phyloP scores from a whole-genome alignment of 2,113 vertebrate species.

The Mirza zaza region DNA sequence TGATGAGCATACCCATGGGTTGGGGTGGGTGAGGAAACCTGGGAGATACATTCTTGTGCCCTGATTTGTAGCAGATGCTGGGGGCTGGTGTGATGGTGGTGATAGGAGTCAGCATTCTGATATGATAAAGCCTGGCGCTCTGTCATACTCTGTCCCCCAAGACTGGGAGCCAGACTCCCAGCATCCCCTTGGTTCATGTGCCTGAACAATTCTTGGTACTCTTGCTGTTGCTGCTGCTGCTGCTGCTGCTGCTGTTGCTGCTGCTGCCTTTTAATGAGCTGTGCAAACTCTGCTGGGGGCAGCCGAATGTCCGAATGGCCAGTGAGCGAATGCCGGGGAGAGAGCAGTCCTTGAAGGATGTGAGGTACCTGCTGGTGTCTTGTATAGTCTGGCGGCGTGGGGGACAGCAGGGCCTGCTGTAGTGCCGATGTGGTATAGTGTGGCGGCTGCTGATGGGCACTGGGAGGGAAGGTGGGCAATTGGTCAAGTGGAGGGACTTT shows the following conservation, averaged over 20 bases:
- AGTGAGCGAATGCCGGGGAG: constrained; percentile 95
- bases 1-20: constrained; percentile 80
- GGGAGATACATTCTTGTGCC: constrained; percentile 87
- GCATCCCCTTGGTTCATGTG: constrained; percentile 92
- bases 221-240: constrained; percentile 87
- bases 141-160: constrained; percentile 75
- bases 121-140: constrained; percentile 86
- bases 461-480: constrained; percentile 86
- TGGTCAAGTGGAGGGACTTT: constrained; percentile 88
- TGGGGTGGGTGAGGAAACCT: constrained; percentile 54
- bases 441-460: constrained; percentile 83
- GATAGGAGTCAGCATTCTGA: constrained; percentile 83
- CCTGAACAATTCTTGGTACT: constrained; percentile 92
- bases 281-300: constrained; percentile 93
- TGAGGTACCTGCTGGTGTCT: constrained; percentile 95
- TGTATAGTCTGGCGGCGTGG: constrained; percentile 93
- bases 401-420: constrained; percentile 97
- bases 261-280: constrained; percentile 93
- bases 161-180: constrained; percentile 76
- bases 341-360: constrained; percentile 96
- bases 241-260: constrained; percentile 85
- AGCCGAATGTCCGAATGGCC: constrained; percentile 94
- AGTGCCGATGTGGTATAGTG: constrained; percentile 91
- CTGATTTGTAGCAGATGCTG: constrained; percentile 95
- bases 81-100: constrained; percentile 89